Conservation (phyloP, 1,140 invertebrate genomes). For the Drosophila auraria region DNA sequence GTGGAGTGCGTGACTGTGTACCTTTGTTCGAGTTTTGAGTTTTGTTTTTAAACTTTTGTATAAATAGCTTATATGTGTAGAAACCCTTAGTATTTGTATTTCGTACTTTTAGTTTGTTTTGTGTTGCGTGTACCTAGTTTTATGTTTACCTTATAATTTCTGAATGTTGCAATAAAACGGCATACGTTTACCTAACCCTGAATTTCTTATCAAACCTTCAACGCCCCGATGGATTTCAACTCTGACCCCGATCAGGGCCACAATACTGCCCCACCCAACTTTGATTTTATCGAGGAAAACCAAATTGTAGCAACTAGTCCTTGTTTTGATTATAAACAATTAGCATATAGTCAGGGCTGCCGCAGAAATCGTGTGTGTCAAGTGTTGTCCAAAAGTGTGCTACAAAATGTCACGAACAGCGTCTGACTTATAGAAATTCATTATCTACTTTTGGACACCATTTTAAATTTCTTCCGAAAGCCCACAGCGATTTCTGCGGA, state of each 20-base stretch:
- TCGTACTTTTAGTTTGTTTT: constrained; percentile 39
- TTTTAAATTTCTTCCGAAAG: neutral
- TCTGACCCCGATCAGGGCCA: neutral
- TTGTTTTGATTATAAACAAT: constrained; percentile 57
- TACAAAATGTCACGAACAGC: neutral
- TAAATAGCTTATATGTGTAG: constrained; percentile 37
- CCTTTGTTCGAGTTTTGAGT: constrained; percentile 15
- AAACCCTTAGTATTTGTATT: constrained; percentile 38
- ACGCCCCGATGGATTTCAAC: constrained; percentile 6
- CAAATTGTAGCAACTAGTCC: constrained; percentile 66
- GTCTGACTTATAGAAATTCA: too few relatives aligned
- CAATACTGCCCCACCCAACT: constrained; percentile 40
- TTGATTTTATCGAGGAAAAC: constrained; percentile 52
- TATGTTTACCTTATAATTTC: constrained; percentile 52
- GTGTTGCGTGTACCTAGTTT: constrained; percentile 46
- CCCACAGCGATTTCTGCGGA: neutral
- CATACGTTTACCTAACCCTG: constrained; percentile 19
- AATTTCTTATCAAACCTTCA: neutral
- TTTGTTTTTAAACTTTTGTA: constrained; percentile 45
- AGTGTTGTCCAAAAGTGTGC: neutral
- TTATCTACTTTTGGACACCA: neutral
- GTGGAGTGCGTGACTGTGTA: constrained; percentile 35
- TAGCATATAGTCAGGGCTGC: constrained; percentile 53
- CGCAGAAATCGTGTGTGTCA: neutral
- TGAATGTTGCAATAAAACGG: constrained; percentile 64